Base-by-base conservation (phyloP, 1,140 invertebrate species). In the Cydia strobilella region DNA sequence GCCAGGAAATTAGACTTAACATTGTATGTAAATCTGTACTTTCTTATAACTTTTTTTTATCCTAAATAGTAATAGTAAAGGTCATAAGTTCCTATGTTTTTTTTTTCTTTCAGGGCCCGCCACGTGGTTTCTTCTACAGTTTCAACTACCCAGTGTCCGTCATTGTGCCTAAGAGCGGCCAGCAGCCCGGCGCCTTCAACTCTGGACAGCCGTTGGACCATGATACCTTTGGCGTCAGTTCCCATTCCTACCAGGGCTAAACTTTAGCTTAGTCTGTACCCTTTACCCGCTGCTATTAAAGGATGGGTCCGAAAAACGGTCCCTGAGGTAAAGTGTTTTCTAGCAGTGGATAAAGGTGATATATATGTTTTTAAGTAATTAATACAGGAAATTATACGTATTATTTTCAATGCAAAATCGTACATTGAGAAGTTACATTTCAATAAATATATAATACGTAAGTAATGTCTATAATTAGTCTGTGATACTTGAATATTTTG, bases 101-200 rank as follows among this genome's bases (percentile, higher is more conserved):
- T n/a, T n/a, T n/a, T 75, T 48, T 73, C 51, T 80, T 79, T 5
- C 86, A 93, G 77, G 95, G 95, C n/a, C 94, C 94, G 35, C 95
- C 95, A 48, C 94, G 94, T 84, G 95, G 95, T 72, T 95, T 95
- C 92, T 95, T 95, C 93, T 95, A 95, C 84, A 94, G 93, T 75
- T 95, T 94, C 88, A 94, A 94, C 77, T 95, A 95, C 85, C 95
- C 95, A 42, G 95, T 95, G 10, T 94, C 93, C 66, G 93, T 94
- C 73, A 93, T 94, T 51, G 91, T 93, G 6, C 85, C 90, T 25
- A 94, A 94, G 84, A 87, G 86, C 75, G 89, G 88, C 5, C 80
- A 86, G 2, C 84, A 85, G 75, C 83, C 84, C 25, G 84, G 84
- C 31, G 76, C 75, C 23, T 78, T 63, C 39, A 80, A 80, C 65